Conservation (phyloP, 2,797 vertebrate genomes). For the Pangasius mekongensis region DNA sequence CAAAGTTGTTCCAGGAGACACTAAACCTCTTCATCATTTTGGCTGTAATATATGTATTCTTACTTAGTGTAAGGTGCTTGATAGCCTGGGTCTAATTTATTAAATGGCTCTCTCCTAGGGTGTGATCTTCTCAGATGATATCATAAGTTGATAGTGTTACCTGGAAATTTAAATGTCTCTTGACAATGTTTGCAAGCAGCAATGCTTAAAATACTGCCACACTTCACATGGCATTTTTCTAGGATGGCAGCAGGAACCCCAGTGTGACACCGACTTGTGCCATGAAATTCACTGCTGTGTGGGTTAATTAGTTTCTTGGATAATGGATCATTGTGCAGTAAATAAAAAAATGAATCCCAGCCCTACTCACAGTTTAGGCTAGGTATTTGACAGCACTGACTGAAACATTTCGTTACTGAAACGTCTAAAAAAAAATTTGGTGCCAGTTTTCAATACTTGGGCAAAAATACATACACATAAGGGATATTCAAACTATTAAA, state of each 20-base stretch:
- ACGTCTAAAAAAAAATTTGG: neutral
- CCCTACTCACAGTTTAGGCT: neutral
- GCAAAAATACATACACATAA: neutral
- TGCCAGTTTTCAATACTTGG: neutral
- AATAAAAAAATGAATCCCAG: neutral
- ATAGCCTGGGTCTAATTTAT: neutral
- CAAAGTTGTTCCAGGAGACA: neutral
- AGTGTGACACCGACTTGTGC: constrained; percentile 7
- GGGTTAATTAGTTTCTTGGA: constrained; percentile 26
- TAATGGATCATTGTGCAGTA: constrained; percentile 11
- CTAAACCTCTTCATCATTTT: neutral
- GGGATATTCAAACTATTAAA: neutral
- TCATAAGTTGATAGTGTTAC: constrained; percentile 3
- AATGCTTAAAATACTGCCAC: constrained; percentile 6
- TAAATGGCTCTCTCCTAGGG: neutral
- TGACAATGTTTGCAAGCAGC: constrained; percentile 1
- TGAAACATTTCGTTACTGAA: neutral
- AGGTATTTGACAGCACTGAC: neutral
- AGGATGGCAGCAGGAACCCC: neutral
- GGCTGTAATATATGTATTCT: neutral
- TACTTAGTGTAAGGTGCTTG: neutral
- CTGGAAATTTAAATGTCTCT: constrained; percentile 24
- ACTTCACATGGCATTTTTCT: neutral
- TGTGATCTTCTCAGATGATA: constrained; percentile 9
- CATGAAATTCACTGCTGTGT: neutral